Evolutionary conservation across 2,888 invertebrate genomes (phyloP).

Genomic region (Erebia palarica): DNA sequence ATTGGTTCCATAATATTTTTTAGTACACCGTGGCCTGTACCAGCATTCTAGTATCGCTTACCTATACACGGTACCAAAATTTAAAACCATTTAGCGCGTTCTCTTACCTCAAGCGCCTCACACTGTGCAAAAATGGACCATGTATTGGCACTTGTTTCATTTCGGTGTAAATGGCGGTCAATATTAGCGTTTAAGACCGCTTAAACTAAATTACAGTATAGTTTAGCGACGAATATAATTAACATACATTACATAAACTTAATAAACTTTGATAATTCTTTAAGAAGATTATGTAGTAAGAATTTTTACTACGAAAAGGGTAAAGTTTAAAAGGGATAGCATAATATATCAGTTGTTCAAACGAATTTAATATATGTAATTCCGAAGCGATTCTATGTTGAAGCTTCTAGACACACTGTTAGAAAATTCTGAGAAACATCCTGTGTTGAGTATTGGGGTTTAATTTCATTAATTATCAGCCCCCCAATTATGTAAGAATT

Average conservation of each 20-base stretch:
- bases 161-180: constrained; percentile 26
- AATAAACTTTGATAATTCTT: constrained; percentile 12
- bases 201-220: constrained; percentile 34
- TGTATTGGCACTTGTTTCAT: neutral
- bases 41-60: too few relatives aligned
- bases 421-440: too few relatives aligned
- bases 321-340: neutral
- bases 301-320: neutral
- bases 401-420: too few relatives aligned
- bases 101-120: too few relatives aligned
- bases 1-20: too few relatives aligned
- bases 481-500: too few relatives aligned
- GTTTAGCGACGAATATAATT: constrained; percentile 37
- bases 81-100: too few relatives aligned
- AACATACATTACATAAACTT: constrained; percentile 28
- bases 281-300: constrained; percentile 3
- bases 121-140: neutral
- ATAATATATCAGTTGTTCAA: neutral
- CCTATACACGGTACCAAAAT: too few relatives aligned
- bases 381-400: neutral
- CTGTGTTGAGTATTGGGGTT: too few relatives aligned
- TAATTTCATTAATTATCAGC: too few relatives aligned
- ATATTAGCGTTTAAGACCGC: constrained; percentile 34
- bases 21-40: too few relatives aligned
- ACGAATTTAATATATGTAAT: neutral